Evolutionary conservation across 2,797 vertebrate genomes (phyloP).

Genomic region (Hydrolagus colliei): DNA sequence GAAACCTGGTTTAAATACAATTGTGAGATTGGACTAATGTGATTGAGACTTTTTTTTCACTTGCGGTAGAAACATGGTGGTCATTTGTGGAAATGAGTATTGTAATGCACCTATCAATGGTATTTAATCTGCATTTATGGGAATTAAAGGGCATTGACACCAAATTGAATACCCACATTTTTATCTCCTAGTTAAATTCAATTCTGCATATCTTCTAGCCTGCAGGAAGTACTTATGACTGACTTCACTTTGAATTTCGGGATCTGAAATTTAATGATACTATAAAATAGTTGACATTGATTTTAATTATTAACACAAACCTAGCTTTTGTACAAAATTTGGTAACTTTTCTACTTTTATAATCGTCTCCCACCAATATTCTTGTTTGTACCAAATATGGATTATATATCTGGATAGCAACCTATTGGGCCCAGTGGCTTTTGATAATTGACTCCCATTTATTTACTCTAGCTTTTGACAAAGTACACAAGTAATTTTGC

Average conservation of each 20-base stretch:
- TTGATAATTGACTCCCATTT: background rate
- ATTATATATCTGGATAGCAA: background rate
- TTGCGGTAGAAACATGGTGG: background rate
- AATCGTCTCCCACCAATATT: background rate
- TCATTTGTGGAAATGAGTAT: background rate
- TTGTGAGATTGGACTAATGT: background rate
- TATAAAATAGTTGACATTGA: constrained; percentile 9
- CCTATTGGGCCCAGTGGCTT: background rate
- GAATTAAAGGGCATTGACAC: background rate
- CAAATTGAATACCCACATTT: background rate
- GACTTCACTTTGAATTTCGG: background rate
- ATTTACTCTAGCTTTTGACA: background rate
- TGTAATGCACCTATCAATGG: background rate
- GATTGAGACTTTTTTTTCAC: background rate
- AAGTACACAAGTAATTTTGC: background rate
- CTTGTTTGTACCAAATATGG: constrained; percentile 20
- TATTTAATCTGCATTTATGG: constrained; percentile 1
- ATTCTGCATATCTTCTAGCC: constrained; percentile 14
- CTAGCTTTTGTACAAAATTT: background rate
- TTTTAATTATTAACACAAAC: constrained; percentile 13
- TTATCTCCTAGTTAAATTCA: background rate
- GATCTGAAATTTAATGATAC: constrained; percentile 7
- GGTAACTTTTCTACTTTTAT: background rate
- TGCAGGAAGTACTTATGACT: constrained; percentile 6
- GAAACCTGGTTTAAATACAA: background rate